These are phyloP conservation scores for Erynnis tages DNA, from an alignment of 2,888 invertebrate species.

Conservation along the genomic window DNA sequence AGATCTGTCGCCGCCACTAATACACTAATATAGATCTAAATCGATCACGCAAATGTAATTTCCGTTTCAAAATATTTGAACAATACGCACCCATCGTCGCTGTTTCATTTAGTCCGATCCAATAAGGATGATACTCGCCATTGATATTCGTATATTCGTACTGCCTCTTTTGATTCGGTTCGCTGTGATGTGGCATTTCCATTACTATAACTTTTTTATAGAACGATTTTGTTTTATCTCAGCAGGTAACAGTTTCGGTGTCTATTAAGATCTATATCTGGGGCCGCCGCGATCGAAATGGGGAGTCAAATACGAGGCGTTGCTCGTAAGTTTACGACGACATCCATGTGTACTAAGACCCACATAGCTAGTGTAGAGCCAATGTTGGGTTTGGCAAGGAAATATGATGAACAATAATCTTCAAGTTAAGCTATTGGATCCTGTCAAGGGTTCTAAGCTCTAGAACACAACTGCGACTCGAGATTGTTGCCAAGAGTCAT, in stretches of 20 bases:
- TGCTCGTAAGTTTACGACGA: slow-evolving; percentile 18
- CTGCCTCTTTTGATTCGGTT: no score
- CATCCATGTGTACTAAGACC: slow-evolving; percentile 24
- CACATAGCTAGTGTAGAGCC: slow-evolving; percentile 22
- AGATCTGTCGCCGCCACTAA: no score
- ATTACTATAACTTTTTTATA: no score
- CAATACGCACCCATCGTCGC: no score
- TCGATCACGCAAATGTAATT: no score
- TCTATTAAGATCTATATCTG: background rate
- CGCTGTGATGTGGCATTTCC: no score
- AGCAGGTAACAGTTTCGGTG: background rate
- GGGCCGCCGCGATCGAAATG: background rate
- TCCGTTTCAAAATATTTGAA: no score
- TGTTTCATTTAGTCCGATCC: no score
- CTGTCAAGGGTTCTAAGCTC: slow-evolving; percentile 31
- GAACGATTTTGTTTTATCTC: no score
- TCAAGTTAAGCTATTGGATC: slow-evolving; percentile 28
- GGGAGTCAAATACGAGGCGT: slow-evolving; percentile 12
- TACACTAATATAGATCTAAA: no score
- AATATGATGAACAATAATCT: slow-evolving; percentile 27
- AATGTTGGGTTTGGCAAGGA: slow-evolving; percentile 28
- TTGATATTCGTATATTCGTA: no score
- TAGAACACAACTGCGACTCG: slow-evolving; percentile 35
- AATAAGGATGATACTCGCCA: no score
- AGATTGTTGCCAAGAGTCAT: slow-evolving; percentile 34